Base-by-base conservation (phyloP, 2,113 vertebrate species). In the Lophura nycthemera region DNA sequence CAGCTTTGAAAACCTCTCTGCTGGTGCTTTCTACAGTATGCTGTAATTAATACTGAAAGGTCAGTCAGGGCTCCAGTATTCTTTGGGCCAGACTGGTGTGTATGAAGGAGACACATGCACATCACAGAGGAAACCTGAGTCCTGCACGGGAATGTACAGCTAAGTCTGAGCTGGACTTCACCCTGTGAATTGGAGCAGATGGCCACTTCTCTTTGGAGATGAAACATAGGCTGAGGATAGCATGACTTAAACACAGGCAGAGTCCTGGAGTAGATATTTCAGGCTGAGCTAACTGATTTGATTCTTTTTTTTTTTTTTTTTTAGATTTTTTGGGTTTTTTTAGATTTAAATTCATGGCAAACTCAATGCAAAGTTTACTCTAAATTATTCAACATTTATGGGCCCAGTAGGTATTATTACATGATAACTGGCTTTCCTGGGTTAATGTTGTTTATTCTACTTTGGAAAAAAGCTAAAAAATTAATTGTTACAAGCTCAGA, bases 21-120 rank as follows among this genome's bases (percentile, higher is more conserved):
- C 48, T 60, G 86, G 73, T 72, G 86, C 86, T 94, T 93, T 88
- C 73, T 90, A 83, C 76, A 93, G 61, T 86, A 63, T 83, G 80
- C 78, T 95, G 80, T 97, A 92, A 92, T 74, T 86, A 83, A 63
- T 88, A 63, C 57, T 93, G 93, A 95, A 95, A 97, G 89, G 93
- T 95, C 94, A 95, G 79, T 81, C 66, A 30, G 70, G 93, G 91
- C 91, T 93, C 48, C 86, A 82, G 83, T 88, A 52, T 90, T 93
- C 78, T 92, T 92, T 93, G 88, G 60, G 76, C 83, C 92, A 88
- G 48, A 50, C 57, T 83, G 48, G 29, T 75, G 91, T 88, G 83
- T 94, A 77, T 52, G 83, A 81, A 94, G 85, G 85, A 96, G 91
- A 95, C 85, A 88, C 80, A 95, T 91, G 90, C 80, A 50, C 40